phyloP scores from a whole-genome alignment of 2,888 invertebrate species.

The Lasioglossum pauxillum region DNA sequence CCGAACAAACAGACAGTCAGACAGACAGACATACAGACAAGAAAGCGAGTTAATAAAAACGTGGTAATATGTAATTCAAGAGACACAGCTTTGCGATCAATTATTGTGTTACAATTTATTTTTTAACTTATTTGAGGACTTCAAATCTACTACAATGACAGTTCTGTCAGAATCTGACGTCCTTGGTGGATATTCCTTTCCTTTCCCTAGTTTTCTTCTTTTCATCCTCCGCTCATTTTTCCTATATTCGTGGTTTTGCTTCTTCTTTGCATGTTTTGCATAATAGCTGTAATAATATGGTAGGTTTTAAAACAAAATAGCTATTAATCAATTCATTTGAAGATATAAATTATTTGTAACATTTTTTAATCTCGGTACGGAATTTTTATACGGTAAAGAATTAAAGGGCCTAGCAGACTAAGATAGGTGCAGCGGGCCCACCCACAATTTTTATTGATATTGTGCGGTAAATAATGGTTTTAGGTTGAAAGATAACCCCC shows the following conservation, averaged over 20 bases:
- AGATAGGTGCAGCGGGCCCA: no score
- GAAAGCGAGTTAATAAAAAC: no score
- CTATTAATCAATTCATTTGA: not conserved
- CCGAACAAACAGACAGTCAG: no score
- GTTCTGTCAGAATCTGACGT: constrained; percentile 56
- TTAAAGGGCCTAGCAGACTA: no score
- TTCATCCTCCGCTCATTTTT: not conserved
- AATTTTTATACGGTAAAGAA: no score
- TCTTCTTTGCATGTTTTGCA: constrained; percentile 6
- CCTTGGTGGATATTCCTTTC: constrained; percentile 4
- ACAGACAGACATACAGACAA: no score
- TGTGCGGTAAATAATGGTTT: no score
- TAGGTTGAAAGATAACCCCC: no score
- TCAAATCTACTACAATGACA: constrained; percentile 52
- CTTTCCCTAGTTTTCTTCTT: not conserved
- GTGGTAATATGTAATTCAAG: not conserved
- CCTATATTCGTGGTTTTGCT: not conserved
- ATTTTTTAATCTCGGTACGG: no score
- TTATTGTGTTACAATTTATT: constrained; percentile 2
- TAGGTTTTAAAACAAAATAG: not conserved
- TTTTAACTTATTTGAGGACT: not conserved
- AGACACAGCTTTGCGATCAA: not conserved
- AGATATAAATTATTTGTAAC: no score
- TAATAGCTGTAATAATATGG: not conserved
- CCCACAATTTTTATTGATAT: no score